These are phyloP conservation scores for Hypocryptadius cinnamomeus DNA, from an alignment of 2,113 vertebrate species.

Conservation along the genomic window DNA sequence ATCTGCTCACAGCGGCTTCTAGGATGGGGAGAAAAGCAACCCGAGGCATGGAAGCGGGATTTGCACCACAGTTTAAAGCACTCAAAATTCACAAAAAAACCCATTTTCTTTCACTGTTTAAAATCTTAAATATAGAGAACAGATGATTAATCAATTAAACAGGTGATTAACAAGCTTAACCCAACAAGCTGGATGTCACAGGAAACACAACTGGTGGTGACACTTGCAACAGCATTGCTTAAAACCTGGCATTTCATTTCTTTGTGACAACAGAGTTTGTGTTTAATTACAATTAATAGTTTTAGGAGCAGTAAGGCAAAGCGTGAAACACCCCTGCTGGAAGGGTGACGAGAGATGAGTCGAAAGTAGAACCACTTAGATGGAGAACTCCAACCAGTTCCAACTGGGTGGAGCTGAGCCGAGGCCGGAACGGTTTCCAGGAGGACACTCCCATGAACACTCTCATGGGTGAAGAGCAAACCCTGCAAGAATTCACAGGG, in stretches of 20 bases:
- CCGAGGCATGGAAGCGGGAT: neutral
- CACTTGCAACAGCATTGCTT: neutral
- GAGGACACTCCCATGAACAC: neutral
- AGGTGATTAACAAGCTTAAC: neutral
- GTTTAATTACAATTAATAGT: neutral
- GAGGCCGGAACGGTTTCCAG: neutral
- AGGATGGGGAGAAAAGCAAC: slow-evolving; percentile 46
- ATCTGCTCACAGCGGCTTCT: slow-evolving; percentile 54
- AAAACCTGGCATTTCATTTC: neutral
- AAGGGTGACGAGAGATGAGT: neutral
- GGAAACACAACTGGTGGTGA: neutral
- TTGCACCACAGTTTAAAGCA: neutral
- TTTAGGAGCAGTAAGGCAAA: neutral
- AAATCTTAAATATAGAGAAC: neutral
- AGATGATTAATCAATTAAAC: neutral
- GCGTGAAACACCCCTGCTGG: rapidly evolving
- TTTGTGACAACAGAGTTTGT: neutral
- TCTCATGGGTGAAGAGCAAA: neutral
- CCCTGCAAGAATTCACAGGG: neutral
- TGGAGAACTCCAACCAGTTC: neutral
- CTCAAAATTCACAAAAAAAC: neutral
- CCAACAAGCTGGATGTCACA: neutral
- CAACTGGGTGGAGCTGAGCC: neutral
- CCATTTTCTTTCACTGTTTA: rapidly evolving
- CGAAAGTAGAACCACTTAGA: neutral